Conservation (phyloP, 37 sponge, comb jelly and placozoan species). For the Spongilla lacustris region DNA sequence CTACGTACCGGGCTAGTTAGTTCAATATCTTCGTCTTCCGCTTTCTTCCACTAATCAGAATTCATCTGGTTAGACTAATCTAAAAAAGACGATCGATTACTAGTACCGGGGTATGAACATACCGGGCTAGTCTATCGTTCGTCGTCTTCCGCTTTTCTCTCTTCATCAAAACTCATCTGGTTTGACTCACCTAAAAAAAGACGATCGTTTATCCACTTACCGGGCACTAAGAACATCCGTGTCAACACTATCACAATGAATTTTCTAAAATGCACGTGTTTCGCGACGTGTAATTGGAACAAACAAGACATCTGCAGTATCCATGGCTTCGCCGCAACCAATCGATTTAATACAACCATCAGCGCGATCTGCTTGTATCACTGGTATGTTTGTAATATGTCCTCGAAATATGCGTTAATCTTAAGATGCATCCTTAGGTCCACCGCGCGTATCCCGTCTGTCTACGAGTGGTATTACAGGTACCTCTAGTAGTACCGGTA, state of each 20-base stretch:
- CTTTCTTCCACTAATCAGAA: too few species aligned
- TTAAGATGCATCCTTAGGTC: neutral
- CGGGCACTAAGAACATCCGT: neutral
- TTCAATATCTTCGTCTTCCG: too few species aligned
- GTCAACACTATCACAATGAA: neutral
- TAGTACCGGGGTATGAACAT: too few species aligned
- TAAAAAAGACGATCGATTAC: too few species aligned
- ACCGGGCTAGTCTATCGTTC: too few species aligned
- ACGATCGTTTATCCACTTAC: too few species aligned
- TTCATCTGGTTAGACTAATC: too few species aligned
- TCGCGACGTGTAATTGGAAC: slow-evolving; percentile 1
- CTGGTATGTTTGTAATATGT: neutral
- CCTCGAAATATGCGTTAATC: neutral
- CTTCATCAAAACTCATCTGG: too few species aligned
- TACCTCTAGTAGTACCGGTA: slow-evolving; percentile 1
- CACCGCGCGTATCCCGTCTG: neutral
- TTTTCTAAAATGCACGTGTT: neutral
- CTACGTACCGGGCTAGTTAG: too few species aligned
- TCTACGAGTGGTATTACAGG: neutral
- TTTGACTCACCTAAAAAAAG: too few species aligned
- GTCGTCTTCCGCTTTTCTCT: too few species aligned
- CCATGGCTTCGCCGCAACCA: neutral
- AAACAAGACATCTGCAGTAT: neutral
- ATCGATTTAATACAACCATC: neutral
- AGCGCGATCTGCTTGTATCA: neutral